Evolutionary conservation across 2,797 vertebrate genomes (phyloP), one percentile per base, ranked within the genome.

Genomic region (Meriones psammophilus): DNA sequence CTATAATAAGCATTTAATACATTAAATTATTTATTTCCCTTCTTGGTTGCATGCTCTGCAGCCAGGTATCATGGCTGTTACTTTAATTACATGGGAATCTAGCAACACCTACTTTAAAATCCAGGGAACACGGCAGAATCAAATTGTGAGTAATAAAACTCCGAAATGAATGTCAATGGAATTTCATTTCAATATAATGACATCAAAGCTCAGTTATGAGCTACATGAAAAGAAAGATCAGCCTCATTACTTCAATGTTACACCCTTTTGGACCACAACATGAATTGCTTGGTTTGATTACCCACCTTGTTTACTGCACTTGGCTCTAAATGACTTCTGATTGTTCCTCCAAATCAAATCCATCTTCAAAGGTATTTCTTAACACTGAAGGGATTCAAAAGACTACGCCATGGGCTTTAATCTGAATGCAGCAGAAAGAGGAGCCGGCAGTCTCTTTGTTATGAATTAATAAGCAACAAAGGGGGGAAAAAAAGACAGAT

Each of bases 321-420:
- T 95, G 93, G 89, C 87, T 89, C 50, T 91, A 91, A 95, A 91
- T 97, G 92, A 96, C 90, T 97, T 97, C 95, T 95, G 91, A 95
- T 94, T 96, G 85, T 96, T 97, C 78, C 77, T 62, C 54, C 18
- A 97, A 96, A 94, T 94, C 66, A 96, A 97, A 97, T 96, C 60
- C 85, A 87, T 94, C 94, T 97, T 97, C 94, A 96, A 97, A 97
- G 95, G 46, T n/a, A 80, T 94, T 94, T 94, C 81, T 97, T 92
- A 94, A 93, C 56, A 96, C 39, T 78, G 92, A 96, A 85, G 66
- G 88, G 74, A 88, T 95, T 97, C 95, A 96, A 96, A 97, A 97
- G 74, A 96, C 91, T 97, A 92, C 89, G 50, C 86, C 28, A 87
- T 18, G 26, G 79, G 62, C 92, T 95, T 74, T 97, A 91, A 94